Conservation (phyloP, 2,888 invertebrate genomes). For the Tillus elongatus region DNA sequence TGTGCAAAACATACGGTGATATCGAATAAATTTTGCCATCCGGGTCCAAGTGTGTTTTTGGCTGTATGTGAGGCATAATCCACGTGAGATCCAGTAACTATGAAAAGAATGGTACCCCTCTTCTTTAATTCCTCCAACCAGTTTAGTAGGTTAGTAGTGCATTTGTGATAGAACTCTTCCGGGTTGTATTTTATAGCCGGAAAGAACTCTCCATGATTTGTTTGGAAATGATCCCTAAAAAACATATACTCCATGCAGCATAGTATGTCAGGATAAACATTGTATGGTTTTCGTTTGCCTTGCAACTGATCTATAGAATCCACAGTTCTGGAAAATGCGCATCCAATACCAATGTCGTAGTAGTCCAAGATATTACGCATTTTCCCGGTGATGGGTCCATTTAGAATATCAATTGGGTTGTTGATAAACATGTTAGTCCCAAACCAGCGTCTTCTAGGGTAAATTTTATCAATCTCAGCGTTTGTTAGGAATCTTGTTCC, state of each 20-base stretch:
- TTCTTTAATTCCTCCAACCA: constrained; percentile 53
- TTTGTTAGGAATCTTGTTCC: constrained; percentile 50
- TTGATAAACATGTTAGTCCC: constrained; percentile 45
- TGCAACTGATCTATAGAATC: constrained; percentile 51
- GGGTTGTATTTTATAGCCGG: constrained; percentile 49
- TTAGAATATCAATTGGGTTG: constrained; percentile 53
- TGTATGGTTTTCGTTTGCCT: constrained; percentile 37
- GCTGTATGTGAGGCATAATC: constrained; percentile 62
- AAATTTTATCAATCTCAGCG: constrained; percentile 51
- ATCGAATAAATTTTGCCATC: constrained; percentile 47
- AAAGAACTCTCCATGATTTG: constrained; percentile 54
- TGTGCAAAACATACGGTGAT: constrained; percentile 56
- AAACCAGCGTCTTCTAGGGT: constrained; percentile 48
- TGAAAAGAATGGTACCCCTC: constrained; percentile 49
- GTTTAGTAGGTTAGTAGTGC: constrained; percentile 42
- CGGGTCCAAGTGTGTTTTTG: constrained; percentile 50
- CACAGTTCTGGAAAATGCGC: constrained; percentile 58
- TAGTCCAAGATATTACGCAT: constrained; percentile 61
- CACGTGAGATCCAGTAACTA: constrained; percentile 63
- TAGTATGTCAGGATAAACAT: constrained; percentile 57
- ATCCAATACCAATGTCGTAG: constrained; percentile 59
- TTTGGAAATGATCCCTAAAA: constrained; percentile 47
- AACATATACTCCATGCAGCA: constrained; percentile 55
- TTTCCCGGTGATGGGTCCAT: constrained; percentile 49
- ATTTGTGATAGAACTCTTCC: constrained; percentile 50